Percentiles rank a stretch among this genome's conserved stretches.
These are phyloP conservation scores for Colaptes auratus DNA, from an alignment of 2,113 vertebrate species.

Conservation along the genomic window DNA sequence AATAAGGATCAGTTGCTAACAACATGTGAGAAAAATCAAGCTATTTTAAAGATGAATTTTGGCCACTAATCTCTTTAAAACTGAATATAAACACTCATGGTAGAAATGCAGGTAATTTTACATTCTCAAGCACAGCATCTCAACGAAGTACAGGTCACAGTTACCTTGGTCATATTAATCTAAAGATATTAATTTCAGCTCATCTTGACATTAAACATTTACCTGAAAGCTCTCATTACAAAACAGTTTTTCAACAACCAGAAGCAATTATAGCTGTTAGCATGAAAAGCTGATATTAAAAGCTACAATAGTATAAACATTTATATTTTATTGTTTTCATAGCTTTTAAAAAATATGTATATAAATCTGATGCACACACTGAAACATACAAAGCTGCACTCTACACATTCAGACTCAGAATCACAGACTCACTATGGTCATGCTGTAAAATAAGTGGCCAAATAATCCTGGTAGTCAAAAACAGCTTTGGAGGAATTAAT, in stretches of 20 bases:
- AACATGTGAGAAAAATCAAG: background rate
- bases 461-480: background rate
- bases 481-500: background rate
- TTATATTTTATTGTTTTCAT: background rate
- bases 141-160: background rate
- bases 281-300: background rate
- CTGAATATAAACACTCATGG: background rate
- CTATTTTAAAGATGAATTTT: background rate
- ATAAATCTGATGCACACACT: background rate
- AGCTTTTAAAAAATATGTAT: background rate
- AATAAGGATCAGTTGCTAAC: slow-evolving; percentile 1
- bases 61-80: background rate
- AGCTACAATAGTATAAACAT: background rate
- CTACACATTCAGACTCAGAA: background rate
- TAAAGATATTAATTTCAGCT: background rate
- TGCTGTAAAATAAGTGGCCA: background rate
- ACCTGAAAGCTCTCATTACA: background rate
- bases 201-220: background rate
- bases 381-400: background rate
- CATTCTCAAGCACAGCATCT: background rate
- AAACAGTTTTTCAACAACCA: background rate
- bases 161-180: background rate
- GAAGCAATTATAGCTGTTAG: background rate
- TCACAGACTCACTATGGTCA: background rate
- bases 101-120: background rate